Evolutionary conservation across 1,140 invertebrate genomes (phyloP).

Genomic region (Caenorhabditis brenneri): DNA sequence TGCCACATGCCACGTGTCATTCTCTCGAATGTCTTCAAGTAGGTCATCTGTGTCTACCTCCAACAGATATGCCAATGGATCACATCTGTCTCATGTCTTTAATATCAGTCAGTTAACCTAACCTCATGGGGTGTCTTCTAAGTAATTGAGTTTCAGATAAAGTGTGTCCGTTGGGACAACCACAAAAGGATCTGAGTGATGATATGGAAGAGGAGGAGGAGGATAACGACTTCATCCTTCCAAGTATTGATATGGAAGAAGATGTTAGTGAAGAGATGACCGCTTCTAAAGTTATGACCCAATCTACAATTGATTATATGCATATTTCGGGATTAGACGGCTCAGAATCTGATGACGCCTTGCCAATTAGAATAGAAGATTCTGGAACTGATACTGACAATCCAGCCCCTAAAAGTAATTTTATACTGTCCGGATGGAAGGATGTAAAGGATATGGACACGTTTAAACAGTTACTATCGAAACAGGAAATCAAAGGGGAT

Average conservation of each 20-base stretch:
- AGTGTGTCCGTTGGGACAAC: conserved; percentile 6
- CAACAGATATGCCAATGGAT: conserved; percentile 62
- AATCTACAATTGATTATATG: conserved; percentile 29
- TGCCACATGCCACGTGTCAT: conserved; percentile 49
- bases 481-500: conserved; percentile 21
- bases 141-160: conserved; percentile 22
- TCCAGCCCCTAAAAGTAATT: conserved; percentile 1
- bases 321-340: conserved; percentile 14
- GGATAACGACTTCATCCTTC: conserved; percentile 46
- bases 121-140: conserved; percentile 9
- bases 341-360: conserved; percentile 1
- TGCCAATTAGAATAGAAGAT: conserved; percentile 19
- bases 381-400: background rate
- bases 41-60: conserved; percentile 56
- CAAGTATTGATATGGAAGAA: conserved; percentile 28
- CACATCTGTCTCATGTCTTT: conserved; percentile 57
- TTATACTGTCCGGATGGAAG: background rate
- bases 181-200: background rate
- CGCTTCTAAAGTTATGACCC: conserved; percentile 14
- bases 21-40: conserved; percentile 59
- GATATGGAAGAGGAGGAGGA: conserved; percentile 43
- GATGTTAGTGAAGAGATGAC: conserved; percentile 24
- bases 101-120: conserved; percentile 10
- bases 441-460: conserved; percentile 10
- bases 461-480: background rate